A percentile compares a stretch with the other conserved stretches of the same genome.
These are phyloP conservation scores for Falco peregrinus DNA, from an alignment of 2,797 vertebrate genomes.

Conservation along the genomic window DNA sequence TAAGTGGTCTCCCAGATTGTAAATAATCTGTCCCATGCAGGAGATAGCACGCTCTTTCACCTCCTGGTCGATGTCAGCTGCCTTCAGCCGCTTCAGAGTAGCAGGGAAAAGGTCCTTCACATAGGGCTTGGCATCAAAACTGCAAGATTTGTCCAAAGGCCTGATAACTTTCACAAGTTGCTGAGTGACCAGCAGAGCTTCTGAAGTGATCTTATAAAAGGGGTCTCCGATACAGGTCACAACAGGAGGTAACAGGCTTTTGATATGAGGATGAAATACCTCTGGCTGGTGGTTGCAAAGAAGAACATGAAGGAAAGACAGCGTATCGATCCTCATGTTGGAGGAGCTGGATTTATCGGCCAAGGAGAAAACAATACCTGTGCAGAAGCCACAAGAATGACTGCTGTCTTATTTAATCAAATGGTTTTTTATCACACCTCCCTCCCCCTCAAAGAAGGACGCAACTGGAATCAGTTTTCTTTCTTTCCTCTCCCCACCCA, in stretches of 20 bases:
- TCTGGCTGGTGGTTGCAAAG: constrained; percentile 86
- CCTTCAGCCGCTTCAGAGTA: constrained; percentile 87
- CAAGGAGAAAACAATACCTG: constrained; percentile 90
- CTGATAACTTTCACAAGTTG: constrained; percentile 88
- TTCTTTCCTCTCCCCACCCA: neutral
- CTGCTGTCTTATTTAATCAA: neutral
- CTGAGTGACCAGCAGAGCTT: constrained; percentile 90
- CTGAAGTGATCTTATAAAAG: constrained; percentile 93
- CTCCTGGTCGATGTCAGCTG: constrained; percentile 95
- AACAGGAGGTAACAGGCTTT: constrained; percentile 83
- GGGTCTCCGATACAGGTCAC: constrained; percentile 87
- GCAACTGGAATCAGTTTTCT: neutral
- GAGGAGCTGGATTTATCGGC: constrained; percentile 89
- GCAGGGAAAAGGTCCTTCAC: constrained; percentile 82
- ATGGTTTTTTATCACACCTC: neutral
- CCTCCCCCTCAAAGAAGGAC: neutral
- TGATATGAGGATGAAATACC: constrained; percentile 88
- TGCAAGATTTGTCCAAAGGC: constrained; percentile 76
- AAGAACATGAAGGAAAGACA: constrained; percentile 88
- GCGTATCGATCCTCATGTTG: constrained; percentile 91
- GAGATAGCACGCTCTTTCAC: constrained; percentile 94
- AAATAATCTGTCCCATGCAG: constrained; percentile 90
- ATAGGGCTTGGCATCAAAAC: constrained; percentile 83
- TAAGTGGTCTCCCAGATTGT: constrained; percentile 87
- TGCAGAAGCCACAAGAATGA: neutral